phyloP scores from a whole-genome alignment of 2,797 vertebrate genomes.

The Enteromius fasciolatus region DNA sequence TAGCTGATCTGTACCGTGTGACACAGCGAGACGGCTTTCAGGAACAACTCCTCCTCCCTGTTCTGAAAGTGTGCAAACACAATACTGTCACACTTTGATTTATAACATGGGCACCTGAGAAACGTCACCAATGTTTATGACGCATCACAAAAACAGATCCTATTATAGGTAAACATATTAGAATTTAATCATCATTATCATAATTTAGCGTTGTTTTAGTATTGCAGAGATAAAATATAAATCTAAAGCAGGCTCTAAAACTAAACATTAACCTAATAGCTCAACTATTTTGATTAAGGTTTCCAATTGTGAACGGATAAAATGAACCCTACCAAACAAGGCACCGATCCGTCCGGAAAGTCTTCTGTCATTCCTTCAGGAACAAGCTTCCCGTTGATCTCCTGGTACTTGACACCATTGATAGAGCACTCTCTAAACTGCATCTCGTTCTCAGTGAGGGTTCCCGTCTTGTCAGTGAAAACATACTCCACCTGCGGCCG shows the following conservation, averaged over 20 bases:
- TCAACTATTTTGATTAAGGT: not conserved
- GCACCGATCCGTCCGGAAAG: constrained; percentile 78
- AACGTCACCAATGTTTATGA: not conserved
- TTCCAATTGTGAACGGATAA: not conserved
- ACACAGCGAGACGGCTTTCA: constrained; percentile 94
- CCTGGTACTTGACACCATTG: constrained; percentile 92
- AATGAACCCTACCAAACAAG: constrained; percentile 72
- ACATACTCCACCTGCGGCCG: constrained; percentile 91
- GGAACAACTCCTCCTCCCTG: constrained; percentile 88
- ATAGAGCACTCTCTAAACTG: constrained; percentile 96
- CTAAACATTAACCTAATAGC: not conserved
- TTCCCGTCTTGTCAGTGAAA: constrained; percentile 98
- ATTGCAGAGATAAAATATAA: not conserved
- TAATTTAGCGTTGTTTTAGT: not conserved
- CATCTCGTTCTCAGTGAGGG: constrained; percentile 98
- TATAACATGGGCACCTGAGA: not conserved
- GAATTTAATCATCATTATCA: not conserved
- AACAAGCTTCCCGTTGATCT: constrained; percentile 90
- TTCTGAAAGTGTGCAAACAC: constrained; percentile 67
- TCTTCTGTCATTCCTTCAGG: constrained; percentile 91
- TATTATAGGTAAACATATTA: not conserved
- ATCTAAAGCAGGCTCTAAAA: not conserved
- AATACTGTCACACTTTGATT: not conserved
- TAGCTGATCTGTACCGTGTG: constrained; percentile 96
- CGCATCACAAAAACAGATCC: not conserved